Base-by-base conservation (phyloP, 2,797 vertebrate genomes). In the Chaenodraco wilsoni region DNA sequence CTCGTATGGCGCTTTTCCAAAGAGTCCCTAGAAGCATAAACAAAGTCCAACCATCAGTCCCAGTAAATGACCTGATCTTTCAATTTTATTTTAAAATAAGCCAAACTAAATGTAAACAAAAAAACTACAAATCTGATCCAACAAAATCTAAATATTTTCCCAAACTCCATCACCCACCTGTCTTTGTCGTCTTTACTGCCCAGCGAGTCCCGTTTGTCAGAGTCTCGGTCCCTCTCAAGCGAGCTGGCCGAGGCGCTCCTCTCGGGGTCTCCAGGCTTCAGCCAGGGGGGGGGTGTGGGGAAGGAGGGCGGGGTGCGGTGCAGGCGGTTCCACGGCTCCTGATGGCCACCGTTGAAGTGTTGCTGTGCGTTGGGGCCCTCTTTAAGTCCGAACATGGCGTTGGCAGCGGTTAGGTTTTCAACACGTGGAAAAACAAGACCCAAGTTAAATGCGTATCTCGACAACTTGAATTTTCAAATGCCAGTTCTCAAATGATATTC, bases 211-310 rank as follows among this genome's bases (percentile, higher is more conserved):
- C 96, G 94, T 92, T 98, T 99, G 76, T 97, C 96, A 64, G 96
- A 92, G 84, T 98, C 97, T 92, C 96, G 84, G 92, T 98, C 97
- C 91, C 97, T 94, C 91, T 98, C 97, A 76, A 97, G 97, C 48
- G 97, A 96, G 94, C 96, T 96, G 91, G 94, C 96, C 3, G 97
- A 96, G 74, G 97, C 87, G 89, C 97, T 96, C 91, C 98, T 95
- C 93, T 99, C 98, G 12, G 96, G 93, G 82, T 99, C 98, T 87
- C 96, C 96, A 10, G 97, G 96, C 90, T 99, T 99, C 85, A 98
- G 96, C 98, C 98, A 99, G 81, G 98, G 97, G 23, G 98, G 98
- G n/a, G 97, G 97, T 40, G 97, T 99, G 85, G 97, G 98, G 92
- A 99, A 99, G 84, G 97, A 98, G 58, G 98, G 97, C 54, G 98